These are phyloP conservation scores for Melipona bicolor DNA, from an alignment of 2,888 invertebrate species.

Conservation along the genomic window DNA sequence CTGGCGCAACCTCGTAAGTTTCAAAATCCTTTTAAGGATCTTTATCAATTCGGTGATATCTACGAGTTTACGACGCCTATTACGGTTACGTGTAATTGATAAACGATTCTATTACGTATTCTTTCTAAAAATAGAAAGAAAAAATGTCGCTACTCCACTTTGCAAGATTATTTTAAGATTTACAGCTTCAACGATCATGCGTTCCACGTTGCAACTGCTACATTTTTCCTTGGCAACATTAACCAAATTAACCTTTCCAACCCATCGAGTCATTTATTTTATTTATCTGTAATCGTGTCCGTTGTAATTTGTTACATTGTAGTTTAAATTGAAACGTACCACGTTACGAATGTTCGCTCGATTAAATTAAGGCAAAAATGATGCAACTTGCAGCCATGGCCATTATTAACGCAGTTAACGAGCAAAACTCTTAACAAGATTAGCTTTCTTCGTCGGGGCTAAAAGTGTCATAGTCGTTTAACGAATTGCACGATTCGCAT, in stretches of 20 bases:
- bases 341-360: conserved; percentile 19
- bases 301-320: conserved; percentile 58
- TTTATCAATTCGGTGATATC: not conserved
- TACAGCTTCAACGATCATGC: conserved; percentile 23
- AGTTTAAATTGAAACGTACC: conserved; percentile 61
- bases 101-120: not conserved
- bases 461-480: not conserved
- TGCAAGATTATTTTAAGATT: not conserved
- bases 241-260: conserved; percentile 62
- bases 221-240: conserved; percentile 62
- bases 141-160: not conserved
- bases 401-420: conserved; percentile 17
- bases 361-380: conserved; percentile 42
- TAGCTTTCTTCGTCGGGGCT: not conserved
- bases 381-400: conserved; percentile 41
- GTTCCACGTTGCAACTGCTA: conserved; percentile 33
- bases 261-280: conserved; percentile 21
- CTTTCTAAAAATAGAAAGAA: not conserved
- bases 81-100: no score
- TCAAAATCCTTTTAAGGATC: not conserved
- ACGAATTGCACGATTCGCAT: not conserved
- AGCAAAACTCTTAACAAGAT: conserved; percentile 20
- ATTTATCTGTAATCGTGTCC: conserved; percentile 8
- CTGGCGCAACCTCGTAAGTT: conserved; percentile 85
- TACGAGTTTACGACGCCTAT: no score